These are phyloP conservation scores for Alsophila aescularia DNA, from an alignment of 2,888 invertebrate species.

Conservation along the genomic window DNA sequence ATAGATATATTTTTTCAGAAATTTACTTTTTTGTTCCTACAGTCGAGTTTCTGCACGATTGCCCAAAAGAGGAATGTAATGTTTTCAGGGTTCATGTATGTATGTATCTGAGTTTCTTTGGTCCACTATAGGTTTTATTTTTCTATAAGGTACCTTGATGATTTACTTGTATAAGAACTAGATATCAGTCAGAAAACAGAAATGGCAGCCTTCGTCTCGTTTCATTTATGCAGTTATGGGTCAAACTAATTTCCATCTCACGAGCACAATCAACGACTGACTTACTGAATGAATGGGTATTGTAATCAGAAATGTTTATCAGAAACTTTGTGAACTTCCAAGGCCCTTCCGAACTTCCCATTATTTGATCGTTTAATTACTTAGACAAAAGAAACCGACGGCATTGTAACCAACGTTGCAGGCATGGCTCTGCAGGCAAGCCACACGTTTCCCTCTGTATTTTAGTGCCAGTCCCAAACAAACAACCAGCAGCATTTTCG, in stretches of 20 bases:
- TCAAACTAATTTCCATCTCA: neutral
- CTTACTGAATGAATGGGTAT: neutral
- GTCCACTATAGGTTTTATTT: too few species aligned
- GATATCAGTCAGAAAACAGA: too few species aligned
- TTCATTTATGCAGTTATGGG: neutral
- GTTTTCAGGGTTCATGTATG: too few species aligned
- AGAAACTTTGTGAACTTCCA: neutral
- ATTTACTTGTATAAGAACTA: too few species aligned
- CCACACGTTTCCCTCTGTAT: neutral
- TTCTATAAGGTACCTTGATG: too few species aligned
- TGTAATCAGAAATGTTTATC: neutral
- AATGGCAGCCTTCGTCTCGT: too few species aligned
- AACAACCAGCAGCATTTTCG: neutral
- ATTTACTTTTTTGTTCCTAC: too few species aligned
- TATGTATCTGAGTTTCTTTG: too few species aligned
- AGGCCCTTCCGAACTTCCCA: conserved; percentile 2
- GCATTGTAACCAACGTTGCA: conserved; percentile 5
- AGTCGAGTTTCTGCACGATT: too few species aligned
- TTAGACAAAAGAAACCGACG: conserved; percentile 10
- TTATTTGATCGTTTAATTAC: conserved; percentile 12
- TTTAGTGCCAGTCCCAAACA: conserved; percentile 8
- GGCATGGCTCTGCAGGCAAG: neutral
- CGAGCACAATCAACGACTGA: neutral
- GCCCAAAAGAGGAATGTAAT: too few species aligned
- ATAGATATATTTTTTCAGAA: too few species aligned